Evolutionary conservation across 2,888 invertebrate species (phyloP).

Genomic region (Plemyria rubiginata): DNA sequence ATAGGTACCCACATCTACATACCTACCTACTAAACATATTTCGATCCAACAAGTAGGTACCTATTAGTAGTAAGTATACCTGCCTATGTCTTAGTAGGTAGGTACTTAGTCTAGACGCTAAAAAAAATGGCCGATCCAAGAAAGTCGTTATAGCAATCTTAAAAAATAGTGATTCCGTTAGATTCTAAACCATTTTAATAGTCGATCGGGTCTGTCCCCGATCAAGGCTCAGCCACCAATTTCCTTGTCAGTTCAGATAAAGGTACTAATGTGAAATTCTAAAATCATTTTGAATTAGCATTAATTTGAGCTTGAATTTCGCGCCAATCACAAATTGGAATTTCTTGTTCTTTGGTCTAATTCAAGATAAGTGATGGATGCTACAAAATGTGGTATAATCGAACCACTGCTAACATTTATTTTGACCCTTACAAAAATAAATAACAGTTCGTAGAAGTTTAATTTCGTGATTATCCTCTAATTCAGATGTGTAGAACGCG

Average conservation of each 20-base stretch:
- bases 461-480: constrained; percentile 55
- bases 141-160: constrained; percentile 22
- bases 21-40: no score
- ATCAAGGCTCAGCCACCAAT: constrained; percentile 44
- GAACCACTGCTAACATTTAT: neutral
- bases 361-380: constrained; percentile 14
- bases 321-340: constrained; percentile 47
- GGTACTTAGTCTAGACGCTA: constrained; percentile 18
- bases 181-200: constrained; percentile 30
- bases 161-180: constrained; percentile 35
- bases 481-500: constrained; percentile 66
- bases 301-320: constrained; percentile 47
- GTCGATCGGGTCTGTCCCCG: constrained; percentile 27
- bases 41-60: neutral
- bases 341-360: constrained; percentile 26
- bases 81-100: neutral
- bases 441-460: constrained; percentile 23
- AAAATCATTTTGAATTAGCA: constrained; percentile 60
- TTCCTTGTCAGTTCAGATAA: constrained; percentile 54
- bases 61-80: no score
- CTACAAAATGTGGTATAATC: neutral
- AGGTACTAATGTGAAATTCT: constrained; percentile 51
- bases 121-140: neutral
- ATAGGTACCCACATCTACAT: no score
- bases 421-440: neutral